Evolutionary conservation across 2,113 vertebrate species (phyloP), one percentile per base, ranked within the genome.

Genomic region (Oophaga pumilio): DNA sequence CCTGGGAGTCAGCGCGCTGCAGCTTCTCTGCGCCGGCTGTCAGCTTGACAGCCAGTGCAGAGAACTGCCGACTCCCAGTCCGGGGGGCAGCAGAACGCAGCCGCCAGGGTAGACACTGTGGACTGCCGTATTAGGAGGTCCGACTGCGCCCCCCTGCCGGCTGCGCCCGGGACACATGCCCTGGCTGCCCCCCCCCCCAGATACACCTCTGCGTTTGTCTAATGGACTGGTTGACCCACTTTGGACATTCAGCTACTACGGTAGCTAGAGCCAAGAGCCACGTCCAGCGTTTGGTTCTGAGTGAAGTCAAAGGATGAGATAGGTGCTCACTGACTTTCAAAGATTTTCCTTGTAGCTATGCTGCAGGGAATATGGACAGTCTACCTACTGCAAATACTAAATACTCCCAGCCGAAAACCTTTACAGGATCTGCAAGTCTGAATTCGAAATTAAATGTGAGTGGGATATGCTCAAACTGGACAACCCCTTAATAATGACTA

Each of bases 221-320:
- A 74, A 74, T 8, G 33, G 71, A 49, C 17, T 6, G 17, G 7
- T 49, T 74, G 68, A 17, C 71, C 18, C 71, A 74, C 71, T 74
- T 10, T 28, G 71, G 28, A 74, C 71, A 74, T 74, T 49, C 71
- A 74, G 33, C 71, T 28, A 49, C 28, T n/a, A n/a, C n/a, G n/a
- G n/a, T 49, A 73, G 24, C 66, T 26, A 69, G 17, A 18, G 71
- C 33, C 33, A 2, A 74, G 33, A 74, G 71, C 7, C 18, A 74
- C 2, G 33, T 49, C 71, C 28, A 49, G 26, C 49, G 24, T 74
- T 20, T 74, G 71, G 33, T 74, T 28, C 71, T 74, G 71, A 74
- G 7, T 74, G 71, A 74, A 74, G 49, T 74, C 71, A 74, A 74
- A 74, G 69, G 71, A 74, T 49, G 71, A 43, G 71, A 49, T 74